A percentile compares a stretch with the other conserved stretches of the same genome.
These are phyloP conservation scores for Allygus modestus DNA, from an alignment of 2,888 invertebrate species.

Conservation along the genomic window DNA sequence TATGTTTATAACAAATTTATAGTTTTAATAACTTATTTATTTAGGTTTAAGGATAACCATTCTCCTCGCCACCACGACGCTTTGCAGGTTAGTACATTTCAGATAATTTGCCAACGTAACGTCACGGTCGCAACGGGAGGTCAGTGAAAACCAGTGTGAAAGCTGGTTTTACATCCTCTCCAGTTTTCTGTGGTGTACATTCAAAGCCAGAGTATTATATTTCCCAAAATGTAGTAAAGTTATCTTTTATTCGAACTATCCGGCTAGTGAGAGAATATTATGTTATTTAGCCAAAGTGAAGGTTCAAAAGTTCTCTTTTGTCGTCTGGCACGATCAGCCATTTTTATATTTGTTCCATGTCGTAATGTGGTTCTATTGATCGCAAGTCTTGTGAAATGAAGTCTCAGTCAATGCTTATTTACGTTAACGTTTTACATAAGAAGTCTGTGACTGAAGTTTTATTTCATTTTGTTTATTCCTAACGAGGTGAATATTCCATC, in stretches of 20 bases:
- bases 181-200: no score
- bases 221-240: no score
- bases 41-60: constrained; percentile 19
- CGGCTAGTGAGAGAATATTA: no score
- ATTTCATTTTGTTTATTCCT: no score
- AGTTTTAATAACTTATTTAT: constrained; percentile 18
- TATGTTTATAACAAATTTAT: not conserved
- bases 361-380: constrained; percentile 8
- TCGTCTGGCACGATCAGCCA: constrained; percentile 23
- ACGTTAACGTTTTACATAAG: no score
- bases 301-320: not conserved
- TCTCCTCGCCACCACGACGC: not conserved
- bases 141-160: not conserved
- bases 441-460: no score
- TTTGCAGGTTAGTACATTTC: not conserved
- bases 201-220: no score
- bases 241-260: no score
- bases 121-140: not conserved
- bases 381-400: not conserved
- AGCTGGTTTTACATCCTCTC: no score
- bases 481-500: no score
- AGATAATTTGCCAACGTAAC: not conserved
- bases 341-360: not conserved
- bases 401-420: not conserved
- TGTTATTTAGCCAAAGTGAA: no score